Conservation (phyloP, 2,888 invertebrate genomes). For the Rotaria sp. region DNA sequence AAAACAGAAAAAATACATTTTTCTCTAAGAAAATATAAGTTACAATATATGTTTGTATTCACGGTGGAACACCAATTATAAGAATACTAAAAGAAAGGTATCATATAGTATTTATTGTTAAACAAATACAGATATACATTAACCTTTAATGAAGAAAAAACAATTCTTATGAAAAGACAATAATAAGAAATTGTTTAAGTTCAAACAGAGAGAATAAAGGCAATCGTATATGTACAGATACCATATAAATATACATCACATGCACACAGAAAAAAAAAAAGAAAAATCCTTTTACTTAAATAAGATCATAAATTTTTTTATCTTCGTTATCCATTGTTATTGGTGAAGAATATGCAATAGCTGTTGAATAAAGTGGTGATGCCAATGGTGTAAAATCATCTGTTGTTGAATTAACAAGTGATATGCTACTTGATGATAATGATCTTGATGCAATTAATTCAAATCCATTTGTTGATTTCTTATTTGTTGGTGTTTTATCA, state of each 20-base stretch:
- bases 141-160: background rate
- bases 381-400: background rate
- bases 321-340: background rate
- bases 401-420: background rate
- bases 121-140: background rate
- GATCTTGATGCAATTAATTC: background rate
- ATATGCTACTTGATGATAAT: background rate
- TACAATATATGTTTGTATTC: too few relatives aligned
- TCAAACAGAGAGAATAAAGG: background rate
- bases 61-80: too few relatives aligned
- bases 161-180: background rate
- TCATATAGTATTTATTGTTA: background rate
- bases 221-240: background rate
- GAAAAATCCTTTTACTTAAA: background rate
- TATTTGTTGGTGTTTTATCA: background rate
- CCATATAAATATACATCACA: background rate
- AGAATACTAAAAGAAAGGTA: background rate
- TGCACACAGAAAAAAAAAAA: background rate
- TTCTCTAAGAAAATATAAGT: too few relatives aligned
- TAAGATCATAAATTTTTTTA: background rate
- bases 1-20: too few relatives aligned
- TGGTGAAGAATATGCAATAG: background rate
- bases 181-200: background rate
- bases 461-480: background rate
- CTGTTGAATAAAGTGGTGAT: background rate